phyloP scores from a whole-genome alignment of 2,888 invertebrate species.

The Cordilura impudica region DNA sequence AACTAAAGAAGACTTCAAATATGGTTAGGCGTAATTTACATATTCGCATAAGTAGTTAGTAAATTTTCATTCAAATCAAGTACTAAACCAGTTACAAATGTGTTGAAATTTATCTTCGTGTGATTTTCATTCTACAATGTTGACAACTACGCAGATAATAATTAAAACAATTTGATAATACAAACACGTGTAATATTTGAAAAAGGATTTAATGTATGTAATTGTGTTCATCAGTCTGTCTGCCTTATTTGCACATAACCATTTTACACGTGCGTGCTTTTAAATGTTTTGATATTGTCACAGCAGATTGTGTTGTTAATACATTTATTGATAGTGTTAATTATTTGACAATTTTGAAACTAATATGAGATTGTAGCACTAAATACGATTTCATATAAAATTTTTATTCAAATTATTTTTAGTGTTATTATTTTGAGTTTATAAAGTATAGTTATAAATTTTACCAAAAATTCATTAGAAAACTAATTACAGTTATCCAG shows the following conservation, averaged over 20 bases:
- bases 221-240: background rate
- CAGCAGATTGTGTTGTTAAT: background rate
- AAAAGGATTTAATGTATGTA: constrained; percentile 21
- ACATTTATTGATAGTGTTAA: constrained; percentile 5
- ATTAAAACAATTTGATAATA: constrained; percentile 30
- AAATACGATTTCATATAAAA: too few relatives aligned
- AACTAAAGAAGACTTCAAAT: too few relatives aligned
- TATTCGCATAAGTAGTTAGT: background rate
- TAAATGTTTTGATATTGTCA: background rate
- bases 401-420: too few relatives aligned
- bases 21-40: too few relatives aligned
- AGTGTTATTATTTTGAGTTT: too few relatives aligned
- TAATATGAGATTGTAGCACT: too few relatives aligned
- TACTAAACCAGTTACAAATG: constrained; percentile 41
- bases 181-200: constrained; percentile 9
- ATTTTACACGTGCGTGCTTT: background rate
- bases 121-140: background rate
- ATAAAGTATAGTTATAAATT: too few relatives aligned
- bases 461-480: too few relatives aligned
- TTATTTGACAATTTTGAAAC: constrained; percentile 30
- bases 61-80: constrained; percentile 26
- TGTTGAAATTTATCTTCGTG: constrained; percentile 23
- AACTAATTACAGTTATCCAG: too few relatives aligned
- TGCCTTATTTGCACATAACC: background rate
- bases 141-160: constrained; percentile 3